Conservation (phyloP, 2,797 vertebrate species). For the Trematomus bernacchii region DNA sequence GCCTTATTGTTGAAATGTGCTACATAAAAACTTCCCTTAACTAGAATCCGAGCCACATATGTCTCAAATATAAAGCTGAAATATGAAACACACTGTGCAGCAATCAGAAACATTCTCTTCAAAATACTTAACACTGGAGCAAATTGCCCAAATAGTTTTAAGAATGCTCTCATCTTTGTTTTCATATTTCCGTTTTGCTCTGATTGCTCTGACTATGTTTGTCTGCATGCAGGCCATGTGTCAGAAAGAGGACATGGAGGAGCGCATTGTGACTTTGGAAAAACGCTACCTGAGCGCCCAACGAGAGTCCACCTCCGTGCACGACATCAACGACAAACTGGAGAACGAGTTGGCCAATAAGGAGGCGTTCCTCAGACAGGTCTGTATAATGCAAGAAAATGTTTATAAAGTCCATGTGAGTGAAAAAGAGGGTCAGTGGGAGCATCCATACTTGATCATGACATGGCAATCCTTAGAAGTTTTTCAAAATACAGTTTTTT, state of each 20-base stretch:
- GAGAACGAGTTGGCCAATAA: slow-evolving; percentile 99
- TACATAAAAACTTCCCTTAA: background rate
- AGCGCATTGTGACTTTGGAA: slow-evolving; percentile 96
- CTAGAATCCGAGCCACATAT: background rate
- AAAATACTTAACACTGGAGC: background rate
- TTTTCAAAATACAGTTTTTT: background rate
- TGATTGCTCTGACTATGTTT: slow-evolving; percentile 16
- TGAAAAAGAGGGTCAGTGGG: too few relatives aligned
- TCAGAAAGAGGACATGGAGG: slow-evolving; percentile 99
- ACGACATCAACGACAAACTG: slow-evolving; percentile 99
- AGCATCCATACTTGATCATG: background rate
- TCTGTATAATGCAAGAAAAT: slow-evolving; percentile 62
- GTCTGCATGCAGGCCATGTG: slow-evolving; percentile 91
- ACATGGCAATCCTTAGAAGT: background rate
- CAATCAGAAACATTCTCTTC: background rate
- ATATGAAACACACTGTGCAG: background rate
- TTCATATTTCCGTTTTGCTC: background rate
- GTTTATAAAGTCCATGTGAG: background rate
- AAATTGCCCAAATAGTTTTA: background rate
- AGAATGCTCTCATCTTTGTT: background rate
- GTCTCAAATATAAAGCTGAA: background rate
- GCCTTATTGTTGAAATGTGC: too few relatives aligned
- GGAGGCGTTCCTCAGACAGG: slow-evolving; percentile 98
- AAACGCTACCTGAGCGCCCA: slow-evolving; percentile 99
- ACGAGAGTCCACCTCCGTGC: slow-evolving; percentile 98